Evolutionary conservation across 2,113 vertebrate species (phyloP).

Genomic region (Ammodytes marinus): DNA sequence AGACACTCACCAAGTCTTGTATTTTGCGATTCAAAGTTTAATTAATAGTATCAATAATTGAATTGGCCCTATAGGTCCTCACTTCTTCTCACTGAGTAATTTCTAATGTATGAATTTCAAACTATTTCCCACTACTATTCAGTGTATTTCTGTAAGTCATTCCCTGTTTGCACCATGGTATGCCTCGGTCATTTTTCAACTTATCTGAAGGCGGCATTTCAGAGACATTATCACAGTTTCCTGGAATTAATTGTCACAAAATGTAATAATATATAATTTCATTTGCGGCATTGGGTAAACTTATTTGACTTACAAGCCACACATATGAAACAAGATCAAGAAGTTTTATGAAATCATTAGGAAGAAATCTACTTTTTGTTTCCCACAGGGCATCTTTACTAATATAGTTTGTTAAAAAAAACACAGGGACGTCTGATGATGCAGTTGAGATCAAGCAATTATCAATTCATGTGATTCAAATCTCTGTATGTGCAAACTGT

Average conservation of each 20-base stretch:
- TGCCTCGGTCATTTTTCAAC: constrained; percentile 9
- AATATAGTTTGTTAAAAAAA: constrained; percentile 20
- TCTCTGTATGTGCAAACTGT: constrained; percentile 11
- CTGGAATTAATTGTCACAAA: constrained; percentile 30
- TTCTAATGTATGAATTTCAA: neutral
- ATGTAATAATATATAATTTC: constrained; percentile 53
- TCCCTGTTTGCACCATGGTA: neutral
- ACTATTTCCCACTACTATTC: neutral
- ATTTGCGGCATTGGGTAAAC: constrained; percentile 37
- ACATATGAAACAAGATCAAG: constrained; percentile 45
- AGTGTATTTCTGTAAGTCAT: neutral
- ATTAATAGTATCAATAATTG: neutral
- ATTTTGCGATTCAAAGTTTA: neutral
- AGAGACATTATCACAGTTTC: constrained; percentile 14
- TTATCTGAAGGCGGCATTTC: constrained; percentile 8
- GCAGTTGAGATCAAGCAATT: neutral
- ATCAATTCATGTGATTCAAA: neutral
- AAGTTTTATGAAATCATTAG: constrained; percentile 57
- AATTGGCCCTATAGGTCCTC: neutral
- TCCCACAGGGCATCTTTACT: constrained; percentile 25
- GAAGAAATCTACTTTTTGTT: constrained; percentile 41
- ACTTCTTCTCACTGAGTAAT: neutral
- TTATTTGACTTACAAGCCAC: constrained; percentile 31
- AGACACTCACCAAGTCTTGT: too few species aligned
- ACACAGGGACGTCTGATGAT: constrained; percentile 11